These are phyloP conservation scores for Armadillidium nasatum DNA, from an alignment of 1,140 invertebrate species.

Conservation along the genomic window DNA sequence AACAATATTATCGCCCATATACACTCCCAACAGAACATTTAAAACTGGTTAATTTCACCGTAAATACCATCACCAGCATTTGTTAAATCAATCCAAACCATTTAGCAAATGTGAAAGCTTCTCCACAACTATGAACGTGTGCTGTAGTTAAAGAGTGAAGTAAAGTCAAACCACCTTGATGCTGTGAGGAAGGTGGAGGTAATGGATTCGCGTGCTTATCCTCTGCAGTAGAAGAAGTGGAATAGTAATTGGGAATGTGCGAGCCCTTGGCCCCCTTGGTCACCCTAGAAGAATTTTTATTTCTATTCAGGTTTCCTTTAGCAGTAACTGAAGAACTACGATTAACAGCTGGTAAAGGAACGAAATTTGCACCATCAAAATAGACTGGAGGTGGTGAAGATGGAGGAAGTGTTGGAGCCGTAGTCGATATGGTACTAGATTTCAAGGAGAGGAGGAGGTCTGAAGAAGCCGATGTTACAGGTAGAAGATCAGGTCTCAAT, in stretches of 20 bases:
- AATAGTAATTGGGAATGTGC: neutral
- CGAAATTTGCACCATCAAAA: slow-evolving; percentile 7
- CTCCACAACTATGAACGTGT: neutral
- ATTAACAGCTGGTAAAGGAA: neutral
- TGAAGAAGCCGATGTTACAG: slow-evolving; percentile 30
- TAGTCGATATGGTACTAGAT: slow-evolving; percentile 3
- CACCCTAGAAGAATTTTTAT: too few relatives aligned
- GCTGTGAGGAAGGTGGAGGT: neutral
- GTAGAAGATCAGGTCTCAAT: slow-evolving; percentile 41
- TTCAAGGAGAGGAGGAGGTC: slow-evolving; percentile 17
- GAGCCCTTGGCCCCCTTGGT: neutral
- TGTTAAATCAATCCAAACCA: neutral
- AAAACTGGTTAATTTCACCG: neutral
- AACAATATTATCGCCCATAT: neutral
- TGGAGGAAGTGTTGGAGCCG: slow-evolving; percentile 13
- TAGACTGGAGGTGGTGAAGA: slow-evolving; percentile 8
- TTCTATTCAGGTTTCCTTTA: neutral
- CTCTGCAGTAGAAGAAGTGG: neutral
- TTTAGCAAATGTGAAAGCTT: neutral
- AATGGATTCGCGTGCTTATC: neutral
- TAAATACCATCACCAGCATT: neutral
- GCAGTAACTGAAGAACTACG: neutral
- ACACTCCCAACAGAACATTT: neutral
- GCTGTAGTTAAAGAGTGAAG: neutral
- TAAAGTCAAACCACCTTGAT: neutral